Percentiles rank a stretch among this genome's conserved stretches.
Evolutionary conservation across 1,140 invertebrate species (phyloP).

Genomic region (Lepidurus couesii): DNA sequence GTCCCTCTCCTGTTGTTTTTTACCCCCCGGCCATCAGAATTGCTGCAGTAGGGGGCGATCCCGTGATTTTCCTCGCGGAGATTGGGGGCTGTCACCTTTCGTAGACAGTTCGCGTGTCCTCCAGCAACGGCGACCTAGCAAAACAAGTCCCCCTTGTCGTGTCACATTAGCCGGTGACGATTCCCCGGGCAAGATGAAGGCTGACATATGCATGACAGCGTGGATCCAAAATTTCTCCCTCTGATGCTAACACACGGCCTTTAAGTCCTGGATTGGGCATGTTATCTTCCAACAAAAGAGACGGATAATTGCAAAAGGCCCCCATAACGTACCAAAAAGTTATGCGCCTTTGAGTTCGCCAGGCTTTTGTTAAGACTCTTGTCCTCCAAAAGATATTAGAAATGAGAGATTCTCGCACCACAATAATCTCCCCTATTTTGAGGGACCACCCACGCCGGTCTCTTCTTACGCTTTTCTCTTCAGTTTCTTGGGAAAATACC

Average conservation of each 20-base stretch:
- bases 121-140: not conserved
- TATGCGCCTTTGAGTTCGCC: no score
- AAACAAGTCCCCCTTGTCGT: conserved; percentile 7
- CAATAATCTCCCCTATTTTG: no score
- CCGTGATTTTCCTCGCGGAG: not conserved
- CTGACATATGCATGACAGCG: conserved; percentile 18
- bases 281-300: not conserved
- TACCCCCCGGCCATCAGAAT: not conserved
- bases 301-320: not conserved
- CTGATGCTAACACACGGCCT: not conserved
- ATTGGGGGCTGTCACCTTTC: conserved; percentile 6
- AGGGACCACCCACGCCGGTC: not conserved
- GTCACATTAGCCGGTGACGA: conserved; percentile 21
- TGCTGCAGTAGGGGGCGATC: not conserved
- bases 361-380: no score
- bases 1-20: not conserved
- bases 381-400: no score
- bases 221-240: not conserved
- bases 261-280: conserved; percentile 9
- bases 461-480: not conserved
- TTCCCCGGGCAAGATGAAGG: conserved; percentile 3
- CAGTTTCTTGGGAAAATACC: not conserved
- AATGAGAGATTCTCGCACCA: no score
- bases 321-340: not conserved
- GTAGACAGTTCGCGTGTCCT: not conserved